Conservation (phyloP, 35 echinoderm and acorn worm genomes). For the Anneissia japonica region DNA sequence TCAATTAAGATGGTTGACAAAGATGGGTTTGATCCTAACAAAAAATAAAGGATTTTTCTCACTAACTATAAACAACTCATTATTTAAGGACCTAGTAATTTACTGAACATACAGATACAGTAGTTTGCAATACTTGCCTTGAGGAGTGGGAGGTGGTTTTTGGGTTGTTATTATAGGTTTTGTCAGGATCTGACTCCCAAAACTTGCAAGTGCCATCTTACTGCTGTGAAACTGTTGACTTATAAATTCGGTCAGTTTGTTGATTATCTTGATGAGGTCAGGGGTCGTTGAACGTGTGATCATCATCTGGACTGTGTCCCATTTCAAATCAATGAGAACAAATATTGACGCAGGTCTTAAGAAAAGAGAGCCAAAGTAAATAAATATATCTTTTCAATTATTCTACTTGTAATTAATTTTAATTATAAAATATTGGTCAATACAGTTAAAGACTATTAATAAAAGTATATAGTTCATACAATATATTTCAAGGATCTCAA, state of each 20-base stretch:
- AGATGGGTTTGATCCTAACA: too few species aligned
- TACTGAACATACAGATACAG: too few species aligned
- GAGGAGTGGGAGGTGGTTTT: not conserved
- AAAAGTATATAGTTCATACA: too few species aligned
- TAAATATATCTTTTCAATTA: too few species aligned
- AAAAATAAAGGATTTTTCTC: too few species aligned
- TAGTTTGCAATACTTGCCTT: not conserved
- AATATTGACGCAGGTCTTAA: constrained; percentile 7
- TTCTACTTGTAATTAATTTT: too few species aligned
- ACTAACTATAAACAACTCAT: too few species aligned
- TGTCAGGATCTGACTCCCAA: not conserved
- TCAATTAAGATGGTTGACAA: too few species aligned
- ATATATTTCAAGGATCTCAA: too few species aligned
- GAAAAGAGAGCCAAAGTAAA: not conserved
- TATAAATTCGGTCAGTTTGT: constrained; percentile 84
- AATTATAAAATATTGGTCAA: too few species aligned
- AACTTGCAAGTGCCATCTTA: constrained; percentile 25
- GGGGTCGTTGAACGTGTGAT: constrained; percentile 81
- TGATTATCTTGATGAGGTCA: constrained; percentile 65
- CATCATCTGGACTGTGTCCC: constrained; percentile 86
- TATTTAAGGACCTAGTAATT: too few species aligned
- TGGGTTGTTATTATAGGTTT: not conserved
- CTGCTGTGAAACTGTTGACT: constrained; percentile 84
- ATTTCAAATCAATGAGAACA: constrained; percentile 47
- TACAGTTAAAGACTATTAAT: too few species aligned